Conservation (phyloP, 2,888 invertebrate genomes). For the Phoenoteleia sp. region DNA sequence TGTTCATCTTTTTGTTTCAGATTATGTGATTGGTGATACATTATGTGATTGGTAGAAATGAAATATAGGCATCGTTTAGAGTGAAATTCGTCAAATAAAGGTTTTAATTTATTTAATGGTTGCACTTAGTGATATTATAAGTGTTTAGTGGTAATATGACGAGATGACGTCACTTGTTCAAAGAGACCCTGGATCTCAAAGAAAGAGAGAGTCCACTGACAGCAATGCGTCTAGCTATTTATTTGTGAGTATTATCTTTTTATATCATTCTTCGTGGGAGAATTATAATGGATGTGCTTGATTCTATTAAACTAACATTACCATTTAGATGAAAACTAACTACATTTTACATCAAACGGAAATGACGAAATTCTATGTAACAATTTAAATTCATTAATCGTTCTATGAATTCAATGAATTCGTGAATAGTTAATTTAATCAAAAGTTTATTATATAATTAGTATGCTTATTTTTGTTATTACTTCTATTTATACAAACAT, state of each 20-base stretch:
- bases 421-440: too few relatives aligned
- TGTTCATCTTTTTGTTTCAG: conserved; percentile 49
- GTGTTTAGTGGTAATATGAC: conserved; percentile 78
- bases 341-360: too few relatives aligned
- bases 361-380: too few relatives aligned
- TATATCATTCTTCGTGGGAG: not conserved
- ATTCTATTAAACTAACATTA: not conserved
- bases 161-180: conserved; percentile 83
- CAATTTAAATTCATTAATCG: too few relatives aligned
- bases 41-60: not conserved
- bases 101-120: conserved; percentile 33
- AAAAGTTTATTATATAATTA: too few relatives aligned
- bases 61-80: not conserved
- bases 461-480: too few relatives aligned
- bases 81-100: conserved; percentile 2
- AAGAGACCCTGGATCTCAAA: conserved; percentile 81
- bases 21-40: conserved; percentile 9
- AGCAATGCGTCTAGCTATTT: conserved; percentile 84
- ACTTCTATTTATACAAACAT: too few relatives aligned
- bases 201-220: conserved; percentile 83
- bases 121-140: conserved; percentile 52
- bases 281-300: conserved; percentile 1
- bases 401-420: too few relatives aligned
- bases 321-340: too few relatives aligned
- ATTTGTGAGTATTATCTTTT: conserved; percentile 78